These are phyloP conservation scores for Melanotaenia pygmaea DNA, from an alignment of 2,797 vertebrate species.

Conservation along the genomic window DNA sequence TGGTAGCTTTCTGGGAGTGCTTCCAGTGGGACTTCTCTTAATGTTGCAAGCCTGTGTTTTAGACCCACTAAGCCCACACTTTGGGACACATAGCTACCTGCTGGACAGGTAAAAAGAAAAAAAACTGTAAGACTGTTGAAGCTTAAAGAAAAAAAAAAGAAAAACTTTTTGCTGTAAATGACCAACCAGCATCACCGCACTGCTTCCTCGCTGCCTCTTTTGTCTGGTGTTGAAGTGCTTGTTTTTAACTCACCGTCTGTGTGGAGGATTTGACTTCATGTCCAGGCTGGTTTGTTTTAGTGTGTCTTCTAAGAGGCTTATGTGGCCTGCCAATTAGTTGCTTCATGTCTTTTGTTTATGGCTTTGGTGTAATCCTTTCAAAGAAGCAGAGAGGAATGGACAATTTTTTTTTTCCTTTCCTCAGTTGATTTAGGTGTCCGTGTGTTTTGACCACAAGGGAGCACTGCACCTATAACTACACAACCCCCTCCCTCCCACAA, in stretches of 20 bases:
- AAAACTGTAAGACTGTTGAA: background rate
- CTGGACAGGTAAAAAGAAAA: constrained; percentile 74
- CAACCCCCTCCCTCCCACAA: constrained; percentile 25
- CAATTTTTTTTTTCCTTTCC: background rate
- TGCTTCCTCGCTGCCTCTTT: constrained; percentile 49
- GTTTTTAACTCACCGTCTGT: constrained; percentile 54
- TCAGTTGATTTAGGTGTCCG: constrained; percentile 24
- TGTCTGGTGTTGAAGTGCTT: constrained; percentile 60
- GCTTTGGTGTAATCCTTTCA: constrained; percentile 69
- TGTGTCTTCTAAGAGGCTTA: constrained; percentile 69
- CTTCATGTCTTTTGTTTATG: constrained; percentile 71
- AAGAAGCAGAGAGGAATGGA: constrained; percentile 46
- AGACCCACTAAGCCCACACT: constrained; percentile 9
- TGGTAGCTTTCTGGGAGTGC: constrained; percentile 18
- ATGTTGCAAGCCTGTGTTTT: constrained; percentile 35
- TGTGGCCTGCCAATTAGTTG: constrained; percentile 64
- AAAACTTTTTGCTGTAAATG: constrained; percentile 8
- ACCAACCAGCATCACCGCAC: constrained; percentile 38
- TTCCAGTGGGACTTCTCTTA: constrained; percentile 16
- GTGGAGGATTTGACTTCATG: constrained; percentile 57
- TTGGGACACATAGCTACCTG: constrained; percentile 63
- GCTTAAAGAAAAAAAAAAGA: background rate
- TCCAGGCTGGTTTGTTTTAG: constrained; percentile 57
- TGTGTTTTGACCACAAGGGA: constrained; percentile 62
- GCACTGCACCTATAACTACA: constrained; percentile 58